Evolutionary conservation across 1,140 invertebrate genomes (phyloP).

Genomic region (Eumaeus atala): DNA sequence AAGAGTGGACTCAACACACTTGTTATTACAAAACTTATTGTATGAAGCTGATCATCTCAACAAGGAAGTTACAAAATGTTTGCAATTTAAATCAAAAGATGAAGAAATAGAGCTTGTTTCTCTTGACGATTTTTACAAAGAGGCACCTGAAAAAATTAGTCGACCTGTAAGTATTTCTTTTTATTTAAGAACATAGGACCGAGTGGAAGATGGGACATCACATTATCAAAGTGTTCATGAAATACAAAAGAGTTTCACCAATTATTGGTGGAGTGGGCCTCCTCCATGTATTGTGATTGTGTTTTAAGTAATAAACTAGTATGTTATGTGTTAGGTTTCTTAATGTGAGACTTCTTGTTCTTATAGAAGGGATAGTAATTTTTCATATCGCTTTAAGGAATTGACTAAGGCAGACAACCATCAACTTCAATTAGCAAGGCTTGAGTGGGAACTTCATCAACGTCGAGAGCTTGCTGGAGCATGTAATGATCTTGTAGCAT

Average conservation of each 20-base stretch:
- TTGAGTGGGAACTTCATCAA: conserved; percentile 95
- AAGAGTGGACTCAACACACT: conserved; percentile 90
- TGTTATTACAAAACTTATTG: conserved; percentile 94
- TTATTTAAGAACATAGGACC: too few species aligned
- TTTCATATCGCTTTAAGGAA: conserved; percentile 66
- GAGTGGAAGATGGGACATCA: too few species aligned
- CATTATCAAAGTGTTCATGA: too few species aligned
- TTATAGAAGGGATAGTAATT: too few species aligned
- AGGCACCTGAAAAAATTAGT: conserved; percentile 84
- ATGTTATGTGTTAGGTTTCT: too few species aligned
- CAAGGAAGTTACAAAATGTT: conserved; percentile 94
- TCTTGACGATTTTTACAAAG: conserved; percentile 88
- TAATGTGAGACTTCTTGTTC: too few species aligned
- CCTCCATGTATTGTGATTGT: too few species aligned
- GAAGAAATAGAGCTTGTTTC: conserved; percentile 92
- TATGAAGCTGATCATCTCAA: conserved; percentile 96
- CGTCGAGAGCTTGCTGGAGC: conserved; percentile 87
- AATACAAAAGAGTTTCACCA: too few species aligned
- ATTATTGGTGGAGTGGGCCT: too few species aligned
- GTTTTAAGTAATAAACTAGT: too few species aligned
- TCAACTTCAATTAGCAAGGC: conserved; percentile 86
- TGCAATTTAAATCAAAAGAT: conserved; percentile 96
- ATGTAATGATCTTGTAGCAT: conserved; percentile 83
- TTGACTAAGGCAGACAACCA: conserved; percentile 82
- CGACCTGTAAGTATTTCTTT: conserved; percentile 74